Evolutionary conservation across 2,797 vertebrate genomes (phyloP).

Genomic region (Malacoraja senta): DNA sequence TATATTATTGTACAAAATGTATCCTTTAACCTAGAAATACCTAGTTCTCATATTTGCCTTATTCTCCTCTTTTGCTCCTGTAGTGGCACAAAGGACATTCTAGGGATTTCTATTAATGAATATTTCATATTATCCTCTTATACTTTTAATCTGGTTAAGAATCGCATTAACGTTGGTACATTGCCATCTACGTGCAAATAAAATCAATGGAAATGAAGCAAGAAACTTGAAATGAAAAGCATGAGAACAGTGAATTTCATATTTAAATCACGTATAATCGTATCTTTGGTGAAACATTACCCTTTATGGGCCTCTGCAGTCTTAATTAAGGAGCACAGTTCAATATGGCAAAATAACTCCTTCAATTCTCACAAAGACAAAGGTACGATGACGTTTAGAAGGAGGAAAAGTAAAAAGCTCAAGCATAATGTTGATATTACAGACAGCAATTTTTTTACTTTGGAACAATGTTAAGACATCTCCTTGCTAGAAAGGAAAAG

Average conservation of each 20-base stretch:
- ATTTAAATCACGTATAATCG: not conserved
- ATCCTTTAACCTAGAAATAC: not conserved
- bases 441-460: not conserved
- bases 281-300: not conserved
- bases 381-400: not conserved
- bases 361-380: not conserved
- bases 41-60: not conserved
- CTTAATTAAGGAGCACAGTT: not conserved
- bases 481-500: not conserved
- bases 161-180: not conserved
- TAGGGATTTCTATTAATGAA: not conserved
- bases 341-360: not conserved
- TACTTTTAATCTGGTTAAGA: not conserved
- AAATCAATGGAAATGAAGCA: not conserved
- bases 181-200: not conserved
- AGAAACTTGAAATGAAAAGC: not conserved
- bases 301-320: not conserved
- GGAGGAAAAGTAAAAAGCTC: not conserved
- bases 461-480: not conserved
- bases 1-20: not conserved
- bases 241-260: not conserved
- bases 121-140: not conserved
- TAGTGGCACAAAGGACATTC: not conserved
- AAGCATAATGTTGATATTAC: not conserved
- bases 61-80: not conserved